Evolutionary conservation across 2,113 vertebrate genomes (phyloP).

Genomic region (Gadus chalcogrammus): DNA sequence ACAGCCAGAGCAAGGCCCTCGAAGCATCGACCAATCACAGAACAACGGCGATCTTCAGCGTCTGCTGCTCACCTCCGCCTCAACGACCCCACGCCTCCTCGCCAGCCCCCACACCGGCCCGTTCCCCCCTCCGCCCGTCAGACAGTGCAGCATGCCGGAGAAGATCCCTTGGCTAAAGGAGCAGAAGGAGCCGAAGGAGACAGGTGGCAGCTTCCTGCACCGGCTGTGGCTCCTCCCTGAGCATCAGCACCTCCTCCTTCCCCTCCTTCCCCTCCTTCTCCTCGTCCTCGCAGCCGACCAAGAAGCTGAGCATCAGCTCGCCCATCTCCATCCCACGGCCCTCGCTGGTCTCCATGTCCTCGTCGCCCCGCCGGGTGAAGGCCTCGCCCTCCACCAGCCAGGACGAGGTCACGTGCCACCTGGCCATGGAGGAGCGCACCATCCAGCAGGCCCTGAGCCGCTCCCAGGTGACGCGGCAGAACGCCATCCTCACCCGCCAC

Average conservation of each 20-base stretch:
- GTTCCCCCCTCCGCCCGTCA: constrained; percentile 30
- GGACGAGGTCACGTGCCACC: constrained; percentile 64
- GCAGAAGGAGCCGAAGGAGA: constrained; percentile 60
- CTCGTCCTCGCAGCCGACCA: constrained; percentile 60
- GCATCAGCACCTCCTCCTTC: constrained; percentile 38
- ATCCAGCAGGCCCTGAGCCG: constrained; percentile 56
- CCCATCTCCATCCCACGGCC: constrained; percentile 70
- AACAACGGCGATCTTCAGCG: background rate
- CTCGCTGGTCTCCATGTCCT: constrained; percentile 40
- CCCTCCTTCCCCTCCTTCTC: constrained; percentile 43
- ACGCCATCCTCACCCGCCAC: background rate
- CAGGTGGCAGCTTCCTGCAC: constrained; percentile 47
- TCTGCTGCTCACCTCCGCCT: constrained; percentile 46
- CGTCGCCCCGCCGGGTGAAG: constrained; percentile 66
- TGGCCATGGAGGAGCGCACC: constrained; percentile 55
- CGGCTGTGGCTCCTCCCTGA: constrained; percentile 57
- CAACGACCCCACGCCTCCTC: constrained; percentile 55
- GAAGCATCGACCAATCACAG: background rate
- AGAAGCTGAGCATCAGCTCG: constrained; percentile 69
- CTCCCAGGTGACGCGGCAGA: constrained; percentile 57
- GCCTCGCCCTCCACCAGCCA: constrained; percentile 73
- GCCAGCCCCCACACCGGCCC: background rate
- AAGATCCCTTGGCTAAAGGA: constrained; percentile 74
- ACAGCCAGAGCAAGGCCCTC: background rate
- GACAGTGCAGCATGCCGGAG: constrained; percentile 78